A percentile compares a stretch with the other conserved stretches of the same genome.
phyloP scores from a whole-genome alignment of 2,797 vertebrate genomes.

The Paratrypauchen microcephalus region DNA sequence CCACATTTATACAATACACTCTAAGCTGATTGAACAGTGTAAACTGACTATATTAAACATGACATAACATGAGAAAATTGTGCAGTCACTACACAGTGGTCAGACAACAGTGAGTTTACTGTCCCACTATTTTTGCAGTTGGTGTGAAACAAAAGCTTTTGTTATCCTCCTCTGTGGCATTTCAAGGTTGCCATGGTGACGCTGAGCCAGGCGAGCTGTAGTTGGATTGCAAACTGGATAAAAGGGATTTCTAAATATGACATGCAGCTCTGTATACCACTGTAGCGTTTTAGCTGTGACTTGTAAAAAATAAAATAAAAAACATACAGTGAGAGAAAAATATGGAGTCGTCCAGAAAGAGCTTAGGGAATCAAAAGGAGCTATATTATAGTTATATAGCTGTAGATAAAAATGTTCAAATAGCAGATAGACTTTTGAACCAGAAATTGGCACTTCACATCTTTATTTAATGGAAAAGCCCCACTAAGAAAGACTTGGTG shows the following conservation, averaged over 20 bases:
- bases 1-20: conserved; percentile 1
- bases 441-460: background rate
- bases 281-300: conserved; percentile 30
- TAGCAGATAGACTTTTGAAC: conserved; percentile 12
- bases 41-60: conserved; percentile 13
- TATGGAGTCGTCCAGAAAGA: conserved; percentile 51
- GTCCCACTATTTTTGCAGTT: conserved; percentile 43
- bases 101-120: conserved; percentile 40
- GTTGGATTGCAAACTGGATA: conserved; percentile 59
- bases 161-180: conserved; percentile 50
- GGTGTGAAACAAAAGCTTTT: conserved; percentile 59
- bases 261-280: conserved; percentile 38
- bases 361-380: conserved; percentile 57
- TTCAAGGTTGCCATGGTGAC: conserved; percentile 67
- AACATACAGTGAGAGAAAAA: conserved; percentile 28
- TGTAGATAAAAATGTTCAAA: conserved; percentile 36
- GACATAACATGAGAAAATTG: conserved; percentile 33
- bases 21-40: background rate
- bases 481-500: background rate
- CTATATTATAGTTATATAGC: conserved; percentile 16
- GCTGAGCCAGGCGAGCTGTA: conserved; percentile 45
- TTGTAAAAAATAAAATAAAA: conserved; percentile 18
- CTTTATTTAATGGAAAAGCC: conserved; percentile 15
- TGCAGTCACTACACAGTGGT: conserved; percentile 40
- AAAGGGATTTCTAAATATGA: conserved; percentile 54